Percentiles rank a stretch among this genome's conserved stretches.
Evolutionary conservation across 2,113 vertebrate species (phyloP).

Genomic region (Paramormyrops kingsleyae): DNA sequence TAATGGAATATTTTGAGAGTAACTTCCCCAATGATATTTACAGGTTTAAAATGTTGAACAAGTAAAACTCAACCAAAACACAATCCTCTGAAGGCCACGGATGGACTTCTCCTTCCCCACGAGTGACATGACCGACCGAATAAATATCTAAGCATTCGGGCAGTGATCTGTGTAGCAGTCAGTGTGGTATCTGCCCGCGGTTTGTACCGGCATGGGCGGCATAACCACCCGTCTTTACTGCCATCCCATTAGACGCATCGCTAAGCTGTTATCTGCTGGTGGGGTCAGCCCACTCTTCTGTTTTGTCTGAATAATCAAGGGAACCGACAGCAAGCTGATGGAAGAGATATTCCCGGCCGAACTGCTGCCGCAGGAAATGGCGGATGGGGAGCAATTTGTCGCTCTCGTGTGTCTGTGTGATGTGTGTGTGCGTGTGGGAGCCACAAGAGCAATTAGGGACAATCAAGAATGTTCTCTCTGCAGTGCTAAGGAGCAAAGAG

Average conservation of each 20-base stretch:
- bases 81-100: neutral
- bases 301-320: conserved; percentile 72
- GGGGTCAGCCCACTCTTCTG: conserved; percentile 44
- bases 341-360: conserved; percentile 49
- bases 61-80: neutral
- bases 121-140: neutral
- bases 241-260: conserved; percentile 10
- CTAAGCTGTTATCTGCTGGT: conserved; percentile 14
- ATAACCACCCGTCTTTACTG: neutral
- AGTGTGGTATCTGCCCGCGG: neutral
- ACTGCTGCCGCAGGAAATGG: conserved; percentile 36
- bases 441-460: neutral
- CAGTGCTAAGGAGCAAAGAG: neutral
- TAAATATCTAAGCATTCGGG: neutral
- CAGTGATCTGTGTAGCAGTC: neutral
- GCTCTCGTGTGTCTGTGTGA: conserved; percentile 15
- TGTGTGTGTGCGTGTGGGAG: conserved; percentile 32
- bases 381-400: conserved; percentile 63
- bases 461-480: neutral
- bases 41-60: neutral
- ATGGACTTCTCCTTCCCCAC: neutral
- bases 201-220: neutral
- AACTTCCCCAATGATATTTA: neutral
- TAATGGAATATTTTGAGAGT: neutral
- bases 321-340: conserved; percentile 58